These are phyloP conservation scores for Steatocranus sp. DNA, from an alignment of 2,797 vertebrate species.

Conservation along the genomic window DNA sequence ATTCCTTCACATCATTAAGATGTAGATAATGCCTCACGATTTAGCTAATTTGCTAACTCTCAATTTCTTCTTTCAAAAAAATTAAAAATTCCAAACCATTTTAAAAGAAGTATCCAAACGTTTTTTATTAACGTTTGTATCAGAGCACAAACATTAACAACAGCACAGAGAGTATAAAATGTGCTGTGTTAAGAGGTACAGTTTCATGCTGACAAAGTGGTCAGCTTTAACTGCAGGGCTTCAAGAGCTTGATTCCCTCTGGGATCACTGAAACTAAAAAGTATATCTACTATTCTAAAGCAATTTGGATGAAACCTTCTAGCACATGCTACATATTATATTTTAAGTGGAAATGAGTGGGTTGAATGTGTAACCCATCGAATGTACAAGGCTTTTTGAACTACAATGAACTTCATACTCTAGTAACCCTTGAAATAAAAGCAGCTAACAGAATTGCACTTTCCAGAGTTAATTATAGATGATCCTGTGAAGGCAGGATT, in stretches of 20 bases:
- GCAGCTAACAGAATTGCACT: background rate
- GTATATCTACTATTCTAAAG: constrained; percentile 32
- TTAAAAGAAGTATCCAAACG: background rate
- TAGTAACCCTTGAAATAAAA: constrained; percentile 21
- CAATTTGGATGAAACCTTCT: constrained; percentile 49
- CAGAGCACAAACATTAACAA: background rate
- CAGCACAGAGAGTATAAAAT: background rate
- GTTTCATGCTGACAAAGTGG: constrained; percentile 12
- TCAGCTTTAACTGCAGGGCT: constrained; percentile 16
- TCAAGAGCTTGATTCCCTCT: constrained; percentile 48
- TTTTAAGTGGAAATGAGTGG: constrained; percentile 55
- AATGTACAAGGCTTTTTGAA: constrained; percentile 36
- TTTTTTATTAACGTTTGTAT: background rate
- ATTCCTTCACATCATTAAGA: constrained; percentile 15
- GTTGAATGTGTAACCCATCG: constrained; percentile 37
- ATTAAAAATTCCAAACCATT: rapidly evolving
- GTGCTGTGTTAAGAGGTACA: constrained; percentile 34
- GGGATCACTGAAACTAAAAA: constrained; percentile 46
- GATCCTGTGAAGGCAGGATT: background rate
- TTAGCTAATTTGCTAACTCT: background rate
- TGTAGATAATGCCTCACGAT: background rate
- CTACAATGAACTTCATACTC: constrained; percentile 10
- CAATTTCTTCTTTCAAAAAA: background rate
- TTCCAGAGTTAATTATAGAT: background rate
- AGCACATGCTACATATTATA: constrained; percentile 17